These are phyloP conservation scores for Mesochorus sp. DNA, from an alignment of 2,888 invertebrate species.

Conservation along the genomic window DNA sequence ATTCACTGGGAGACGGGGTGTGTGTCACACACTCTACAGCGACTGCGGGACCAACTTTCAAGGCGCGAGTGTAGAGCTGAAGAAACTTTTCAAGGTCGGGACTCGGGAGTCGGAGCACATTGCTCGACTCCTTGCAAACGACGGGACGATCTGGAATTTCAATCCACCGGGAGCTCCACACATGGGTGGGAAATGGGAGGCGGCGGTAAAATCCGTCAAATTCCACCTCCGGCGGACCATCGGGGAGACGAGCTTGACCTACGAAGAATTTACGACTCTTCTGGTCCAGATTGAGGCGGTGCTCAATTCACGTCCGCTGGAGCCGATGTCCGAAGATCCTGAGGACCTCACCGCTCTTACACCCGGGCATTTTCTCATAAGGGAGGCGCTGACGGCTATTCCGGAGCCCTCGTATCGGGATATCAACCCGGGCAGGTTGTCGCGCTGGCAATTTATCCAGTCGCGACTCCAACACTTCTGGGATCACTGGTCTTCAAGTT, in stretches of 20 bases:
- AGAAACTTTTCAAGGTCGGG: background rate
- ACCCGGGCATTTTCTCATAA: background rate
- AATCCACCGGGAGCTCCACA: background rate
- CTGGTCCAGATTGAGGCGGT: too few species aligned
- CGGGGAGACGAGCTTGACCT: background rate
- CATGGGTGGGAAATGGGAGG: background rate
- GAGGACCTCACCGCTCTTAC: background rate
- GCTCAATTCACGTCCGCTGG: too few species aligned
- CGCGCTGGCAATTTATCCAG: background rate
- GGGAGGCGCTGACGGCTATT: background rate
- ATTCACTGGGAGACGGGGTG: slow-evolving; percentile 39
- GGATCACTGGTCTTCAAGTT: background rate
- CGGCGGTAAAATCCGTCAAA: background rate
- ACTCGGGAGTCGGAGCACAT: background rate
- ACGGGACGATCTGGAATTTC: background rate
- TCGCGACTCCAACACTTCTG: background rate
- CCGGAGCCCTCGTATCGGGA: background rate
- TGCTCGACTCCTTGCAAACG: background rate
- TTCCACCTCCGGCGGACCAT: background rate
- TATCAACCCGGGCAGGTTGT: background rate
- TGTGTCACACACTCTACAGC: slow-evolving; percentile 23
- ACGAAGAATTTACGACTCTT: background rate
- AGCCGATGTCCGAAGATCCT: background rate
- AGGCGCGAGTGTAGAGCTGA: slow-evolving; percentile 30
- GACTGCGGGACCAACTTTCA: slow-evolving; percentile 58